phyloP scores from a whole-genome alignment of 1,140 invertebrate genomes.

The Coptotermes formosanus region DNA sequence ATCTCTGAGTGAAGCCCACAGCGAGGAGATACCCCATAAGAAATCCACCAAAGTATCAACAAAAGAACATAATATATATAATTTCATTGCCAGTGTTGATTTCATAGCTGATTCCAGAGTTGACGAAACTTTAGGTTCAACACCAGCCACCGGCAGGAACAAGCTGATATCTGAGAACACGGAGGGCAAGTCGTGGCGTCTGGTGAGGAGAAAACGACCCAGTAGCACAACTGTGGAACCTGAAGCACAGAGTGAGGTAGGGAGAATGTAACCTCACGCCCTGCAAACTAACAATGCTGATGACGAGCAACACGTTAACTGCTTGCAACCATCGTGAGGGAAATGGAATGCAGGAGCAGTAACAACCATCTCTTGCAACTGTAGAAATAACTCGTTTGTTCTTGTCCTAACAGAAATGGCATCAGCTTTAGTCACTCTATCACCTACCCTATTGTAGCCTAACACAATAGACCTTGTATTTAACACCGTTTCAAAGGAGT shows the following conservation, averaged over 20 bases:
- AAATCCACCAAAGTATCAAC: background rate
- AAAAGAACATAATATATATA: background rate
- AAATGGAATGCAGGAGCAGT: background rate
- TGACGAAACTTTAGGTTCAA: background rate
- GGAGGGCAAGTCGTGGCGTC: background rate
- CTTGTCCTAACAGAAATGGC: background rate
- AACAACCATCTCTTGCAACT: no score
- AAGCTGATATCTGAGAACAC: background rate
- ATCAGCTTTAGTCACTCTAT: background rate
- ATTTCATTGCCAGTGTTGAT: background rate
- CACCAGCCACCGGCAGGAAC: background rate
- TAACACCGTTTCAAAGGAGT: background rate
- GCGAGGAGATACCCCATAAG: no score
- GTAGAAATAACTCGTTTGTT: no score
- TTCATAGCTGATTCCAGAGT: background rate
- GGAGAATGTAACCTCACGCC: background rate
- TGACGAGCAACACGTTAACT: no score
- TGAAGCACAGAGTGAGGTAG: background rate
- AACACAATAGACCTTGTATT: background rate
- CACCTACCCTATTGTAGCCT: background rate
- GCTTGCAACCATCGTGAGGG: background rate
- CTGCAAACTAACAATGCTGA: background rate
- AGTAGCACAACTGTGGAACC: background rate
- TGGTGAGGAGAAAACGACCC: constrained; percentile 23
- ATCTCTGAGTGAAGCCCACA: background rate